phyloP scores from a whole-genome alignment of 2,113 vertebrate species.

The Poecilia latipinna region DNA sequence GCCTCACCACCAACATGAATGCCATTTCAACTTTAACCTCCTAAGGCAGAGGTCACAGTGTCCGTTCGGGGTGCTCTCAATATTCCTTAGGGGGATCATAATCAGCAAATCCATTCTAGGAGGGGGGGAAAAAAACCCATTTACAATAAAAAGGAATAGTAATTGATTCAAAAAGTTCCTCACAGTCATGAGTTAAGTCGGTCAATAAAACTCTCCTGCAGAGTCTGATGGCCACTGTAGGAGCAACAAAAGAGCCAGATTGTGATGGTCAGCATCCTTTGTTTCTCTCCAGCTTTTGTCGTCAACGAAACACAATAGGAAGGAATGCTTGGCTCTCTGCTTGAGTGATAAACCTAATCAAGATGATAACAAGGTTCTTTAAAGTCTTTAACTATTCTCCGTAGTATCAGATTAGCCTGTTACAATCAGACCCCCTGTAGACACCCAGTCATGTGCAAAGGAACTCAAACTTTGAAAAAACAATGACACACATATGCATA shows the following conservation, averaged over 20 bases:
- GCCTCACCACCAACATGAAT: slow-evolving; percentile 59
- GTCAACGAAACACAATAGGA: slow-evolving; percentile 69
- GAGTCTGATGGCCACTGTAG: slow-evolving; percentile 71
- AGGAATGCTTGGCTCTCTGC: slow-evolving; percentile 75
- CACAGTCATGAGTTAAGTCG: slow-evolving; percentile 53
- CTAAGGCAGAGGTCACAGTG: slow-evolving; percentile 66
- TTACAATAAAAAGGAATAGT: slow-evolving; percentile 47
- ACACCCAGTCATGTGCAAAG: slow-evolving; percentile 69
- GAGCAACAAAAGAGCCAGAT: slow-evolving; percentile 65
- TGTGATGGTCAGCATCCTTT: slow-evolving; percentile 62
- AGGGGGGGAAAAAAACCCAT: slow-evolving; percentile 14
- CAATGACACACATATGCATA: slow-evolving; percentile 26
- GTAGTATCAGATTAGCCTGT: slow-evolving; percentile 75
- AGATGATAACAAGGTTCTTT: slow-evolving; percentile 77
- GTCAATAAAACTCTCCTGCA: slow-evolving; percentile 64
- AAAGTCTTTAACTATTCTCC: slow-evolving; percentile 76
- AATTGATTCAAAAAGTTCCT: slow-evolving; percentile 52
- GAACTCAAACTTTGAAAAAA: slow-evolving; percentile 56
- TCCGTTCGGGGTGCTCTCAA: slow-evolving; percentile 43
- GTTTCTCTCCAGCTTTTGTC: slow-evolving; percentile 66
- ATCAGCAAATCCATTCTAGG: slow-evolving; percentile 32
- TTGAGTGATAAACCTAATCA: slow-evolving; percentile 77
- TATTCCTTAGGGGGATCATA: slow-evolving; percentile 35
- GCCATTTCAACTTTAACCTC: slow-evolving; percentile 78
- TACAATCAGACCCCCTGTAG: slow-evolving; percentile 60